Conservation (phyloP, 2,113 vertebrate species). For the Zapus hudsonius region DNA sequence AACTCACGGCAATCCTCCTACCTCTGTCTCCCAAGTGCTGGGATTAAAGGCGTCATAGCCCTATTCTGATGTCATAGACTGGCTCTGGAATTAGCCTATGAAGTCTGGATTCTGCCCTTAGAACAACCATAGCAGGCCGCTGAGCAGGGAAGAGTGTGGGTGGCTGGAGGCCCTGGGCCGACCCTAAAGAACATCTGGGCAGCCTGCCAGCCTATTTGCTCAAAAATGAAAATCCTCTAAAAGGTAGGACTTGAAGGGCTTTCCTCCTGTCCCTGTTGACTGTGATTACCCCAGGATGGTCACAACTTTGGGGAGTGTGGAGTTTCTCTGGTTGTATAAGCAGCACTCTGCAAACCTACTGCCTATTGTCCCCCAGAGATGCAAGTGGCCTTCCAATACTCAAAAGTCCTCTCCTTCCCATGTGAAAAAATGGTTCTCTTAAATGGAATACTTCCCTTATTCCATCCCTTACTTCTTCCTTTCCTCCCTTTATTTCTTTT, state of each 20-base stretch:
- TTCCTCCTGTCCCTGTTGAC: background rate
- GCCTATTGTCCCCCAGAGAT: background rate
- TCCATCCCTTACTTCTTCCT: background rate
- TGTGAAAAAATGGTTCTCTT: background rate
- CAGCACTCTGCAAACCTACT: background rate
- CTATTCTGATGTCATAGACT: conserved; percentile 69
- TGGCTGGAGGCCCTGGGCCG: conserved; percentile 40
- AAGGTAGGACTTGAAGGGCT: conserved; percentile 56
- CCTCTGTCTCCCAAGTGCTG: too few species aligned
- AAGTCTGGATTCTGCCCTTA: conserved; percentile 28
- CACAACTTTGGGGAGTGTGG: background rate
- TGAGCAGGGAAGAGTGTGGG: background rate
- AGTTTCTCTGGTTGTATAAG: background rate
- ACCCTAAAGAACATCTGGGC: conserved; percentile 53
- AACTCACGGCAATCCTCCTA: too few species aligned
- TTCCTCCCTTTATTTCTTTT: background rate
- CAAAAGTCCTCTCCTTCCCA: background rate
- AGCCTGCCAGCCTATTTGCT: background rate
- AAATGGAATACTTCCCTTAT: background rate
- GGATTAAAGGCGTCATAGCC: too few species aligned
- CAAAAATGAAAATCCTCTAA: conserved; percentile 53
- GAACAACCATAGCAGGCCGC: background rate
- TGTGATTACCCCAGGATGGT: fast-evolving
- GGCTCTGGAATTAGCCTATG: background rate
- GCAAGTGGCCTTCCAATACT: background rate